These are phyloP conservation scores for Beris morrisii DNA, from an alignment of 2,888 invertebrate genomes.

Conservation along the genomic window DNA sequence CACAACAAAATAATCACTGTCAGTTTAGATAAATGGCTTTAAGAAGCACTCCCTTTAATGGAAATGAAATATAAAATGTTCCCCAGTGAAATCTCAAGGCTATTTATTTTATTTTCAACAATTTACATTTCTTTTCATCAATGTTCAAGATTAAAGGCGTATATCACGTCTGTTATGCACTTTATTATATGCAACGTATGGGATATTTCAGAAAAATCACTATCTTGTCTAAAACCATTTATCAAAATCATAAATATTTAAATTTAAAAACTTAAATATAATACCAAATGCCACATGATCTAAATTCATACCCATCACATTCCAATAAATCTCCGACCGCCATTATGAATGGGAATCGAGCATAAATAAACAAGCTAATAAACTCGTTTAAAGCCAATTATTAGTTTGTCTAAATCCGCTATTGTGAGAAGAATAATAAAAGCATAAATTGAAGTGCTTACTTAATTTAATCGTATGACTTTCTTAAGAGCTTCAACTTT, in stretches of 20 bases:
- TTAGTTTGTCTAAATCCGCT: no score
- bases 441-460: slow-evolving; percentile 7
- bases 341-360: no score
- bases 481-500: slow-evolving; percentile 15
- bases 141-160: not conserved
- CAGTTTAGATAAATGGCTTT: slow-evolving; percentile 14
- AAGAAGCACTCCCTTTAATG: slow-evolving; percentile 13
- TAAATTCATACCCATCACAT: no score
- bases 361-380: no score
- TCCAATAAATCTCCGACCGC: no score
- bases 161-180: no score
- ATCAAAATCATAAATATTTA: slow-evolving; percentile 1
- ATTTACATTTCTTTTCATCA: slow-evolving; percentile 19
- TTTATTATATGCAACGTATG: no score
- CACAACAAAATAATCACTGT: slow-evolving; percentile 11
- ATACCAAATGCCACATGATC: no score
- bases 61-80: not conserved
- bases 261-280: not conserved
- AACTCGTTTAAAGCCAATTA: no score
- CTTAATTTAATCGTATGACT: slow-evolving; percentile 23
- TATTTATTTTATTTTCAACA: slow-evolving; percentile 3
- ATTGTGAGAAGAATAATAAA: no score
- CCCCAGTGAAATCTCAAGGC: not conserved
- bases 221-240: not conserved
- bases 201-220: not conserved